Evolutionary conservation across 35 echinoderm and acorn worm species (phyloP), one percentile per base, ranked within the genome.

Genomic region (Ophioderma brevispina): DNA sequence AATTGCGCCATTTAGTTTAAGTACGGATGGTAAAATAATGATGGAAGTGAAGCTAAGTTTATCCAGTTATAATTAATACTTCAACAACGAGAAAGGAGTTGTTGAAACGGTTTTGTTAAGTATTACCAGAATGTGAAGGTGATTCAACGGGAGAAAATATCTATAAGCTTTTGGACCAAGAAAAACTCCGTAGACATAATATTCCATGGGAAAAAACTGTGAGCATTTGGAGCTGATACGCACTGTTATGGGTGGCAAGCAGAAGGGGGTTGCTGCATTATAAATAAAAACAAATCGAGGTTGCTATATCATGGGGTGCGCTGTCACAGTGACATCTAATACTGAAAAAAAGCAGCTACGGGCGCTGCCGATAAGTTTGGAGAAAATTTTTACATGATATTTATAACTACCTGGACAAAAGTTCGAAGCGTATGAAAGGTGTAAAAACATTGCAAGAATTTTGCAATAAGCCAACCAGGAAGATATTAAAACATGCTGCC

Each of bases 21-120:
- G 86, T 64, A 94, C 92, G 40, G 85, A 88, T 77, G 91, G 86
- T 31, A 93, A n/a, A n/a, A 86, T 43, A 93, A 35, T 21, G 80
- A 81, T 88, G 28, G 40, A 31, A 55, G 56, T 21, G 35, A 32
- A 32, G 75, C 64, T 36, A 93, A 93, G 33, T 81, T 94, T 94
- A 94, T 42, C 92, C 92, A 17, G 52, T 94, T 39, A 28, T 94
- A 36, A 70, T 94, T 56, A 78, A 31, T 64, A 64, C 0, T 85
- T 56, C 77, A 38, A 91, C 37, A 78, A 37, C 70, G 11, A 77
- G 55, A 38, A 56, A 35, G 92, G 86, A 32, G 43, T 64, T 75
- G 92, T 94, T 32, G 39, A n/a, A 14, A 3, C 0, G 0, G 49
- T 33, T 5, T 38, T 94, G 13, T 28, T 94, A 31, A 70, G 28